Evolutionary conservation across 2,113 vertebrate species (phyloP).

Genomic region (Centropus unirufus): DNA sequence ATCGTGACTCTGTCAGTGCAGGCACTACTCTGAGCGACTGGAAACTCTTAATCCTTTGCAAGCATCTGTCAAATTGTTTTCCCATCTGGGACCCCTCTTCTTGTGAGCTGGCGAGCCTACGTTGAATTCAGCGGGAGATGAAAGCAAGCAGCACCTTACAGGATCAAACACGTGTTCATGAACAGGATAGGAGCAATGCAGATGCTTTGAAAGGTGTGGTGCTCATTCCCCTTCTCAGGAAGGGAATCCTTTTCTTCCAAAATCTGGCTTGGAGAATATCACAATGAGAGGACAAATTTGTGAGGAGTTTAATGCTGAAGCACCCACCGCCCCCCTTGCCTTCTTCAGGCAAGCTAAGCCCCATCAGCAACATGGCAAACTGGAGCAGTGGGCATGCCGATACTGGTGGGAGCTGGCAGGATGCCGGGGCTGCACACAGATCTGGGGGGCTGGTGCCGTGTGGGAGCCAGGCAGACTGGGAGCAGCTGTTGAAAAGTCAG

Average conservation of each 20-base stretch:
- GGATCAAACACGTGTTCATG: background rate
- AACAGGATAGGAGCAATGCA: accelerated
- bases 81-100: constrained; percentile 15
- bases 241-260: background rate
- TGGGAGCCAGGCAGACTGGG: background rate
- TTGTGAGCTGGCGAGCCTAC: background rate
- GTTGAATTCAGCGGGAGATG: background rate
- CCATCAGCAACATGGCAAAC: background rate
- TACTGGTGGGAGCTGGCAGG: constrained; percentile 14
- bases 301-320: background rate
- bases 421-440: background rate
- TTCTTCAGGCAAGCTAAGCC: background rate
- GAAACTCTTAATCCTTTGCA: constrained; percentile 54
- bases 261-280: background rate
- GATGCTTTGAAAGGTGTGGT: background rate
- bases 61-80: constrained; percentile 36
- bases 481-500: constrained; percentile 22
- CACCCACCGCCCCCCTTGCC: background rate
- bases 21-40: background rate
- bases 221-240: accelerated
- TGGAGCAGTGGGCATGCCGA: background rate
- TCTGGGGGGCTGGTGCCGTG: background rate
- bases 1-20: background rate
- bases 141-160: background rate
- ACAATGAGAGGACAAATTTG: accelerated